phyloP scores from a whole-genome alignment of 2,888 invertebrate species.

The Scotopteryx bipunctaria region DNA sequence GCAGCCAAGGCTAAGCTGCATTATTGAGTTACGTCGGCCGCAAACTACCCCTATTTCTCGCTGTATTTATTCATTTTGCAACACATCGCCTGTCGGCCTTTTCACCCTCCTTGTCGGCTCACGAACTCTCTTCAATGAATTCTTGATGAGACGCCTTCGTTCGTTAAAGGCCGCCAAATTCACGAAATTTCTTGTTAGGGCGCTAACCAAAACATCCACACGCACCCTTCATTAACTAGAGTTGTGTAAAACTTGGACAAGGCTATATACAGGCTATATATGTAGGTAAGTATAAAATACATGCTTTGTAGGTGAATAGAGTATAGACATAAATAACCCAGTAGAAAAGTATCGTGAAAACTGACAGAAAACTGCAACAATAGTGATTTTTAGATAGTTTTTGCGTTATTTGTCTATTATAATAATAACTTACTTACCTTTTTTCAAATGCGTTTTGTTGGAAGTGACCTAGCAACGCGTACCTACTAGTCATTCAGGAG shows the following conservation, averaged over 20 bases:
- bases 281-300: no score
- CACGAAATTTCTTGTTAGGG: constrained; percentile 62
- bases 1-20: constrained; percentile 53
- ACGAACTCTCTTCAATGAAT: constrained; percentile 75
- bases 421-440: no score
- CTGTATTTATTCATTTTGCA: constrained; percentile 82
- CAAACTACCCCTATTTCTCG: constrained; percentile 81
- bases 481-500: neutral
- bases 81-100: constrained; percentile 77
- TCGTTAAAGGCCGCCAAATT: constrained; percentile 80
- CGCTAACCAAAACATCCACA: constrained; percentile 70
- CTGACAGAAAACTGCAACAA: no score
- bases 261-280: no score
- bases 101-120: constrained; percentile 68
- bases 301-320: no score
- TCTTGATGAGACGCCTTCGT: constrained; percentile 70
- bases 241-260: constrained; percentile 14
- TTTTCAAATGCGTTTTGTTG: neutral
- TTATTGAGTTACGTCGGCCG: constrained; percentile 71
- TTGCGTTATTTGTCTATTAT: no score
- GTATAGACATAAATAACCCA: no score
- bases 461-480: neutral
- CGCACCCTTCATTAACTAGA: constrained; percentile 50
- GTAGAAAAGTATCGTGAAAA: no score
- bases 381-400: no score